phyloP scores from a whole-genome alignment of 2,797 vertebrate genomes.

The Myotis pilosus region DNA sequence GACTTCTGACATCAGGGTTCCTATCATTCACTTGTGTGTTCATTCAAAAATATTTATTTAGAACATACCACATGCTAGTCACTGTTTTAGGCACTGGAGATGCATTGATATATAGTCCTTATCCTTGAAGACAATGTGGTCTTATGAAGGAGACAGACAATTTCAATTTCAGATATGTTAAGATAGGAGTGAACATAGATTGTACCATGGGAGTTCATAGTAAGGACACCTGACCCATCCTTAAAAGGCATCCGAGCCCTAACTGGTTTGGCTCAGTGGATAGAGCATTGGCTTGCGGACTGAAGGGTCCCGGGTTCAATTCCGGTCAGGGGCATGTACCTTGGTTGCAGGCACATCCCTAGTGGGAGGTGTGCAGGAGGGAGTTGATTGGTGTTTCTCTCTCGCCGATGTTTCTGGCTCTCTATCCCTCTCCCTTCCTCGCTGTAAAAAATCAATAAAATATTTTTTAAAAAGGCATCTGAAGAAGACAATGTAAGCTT shows the following conservation, averaged over 20 bases:
- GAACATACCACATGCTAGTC: neutral
- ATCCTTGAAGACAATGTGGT: neutral
- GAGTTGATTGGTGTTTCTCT: no score
- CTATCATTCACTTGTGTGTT: neutral
- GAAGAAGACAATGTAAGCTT: neutral
- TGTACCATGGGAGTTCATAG: neutral
- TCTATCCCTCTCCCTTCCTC: no score
- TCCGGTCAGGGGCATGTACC: no score
- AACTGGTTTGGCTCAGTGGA: no score
- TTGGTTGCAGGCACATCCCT: no score
- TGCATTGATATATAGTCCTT: neutral
- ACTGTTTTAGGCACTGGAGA: neutral
- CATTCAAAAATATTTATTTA: slow-evolving; percentile 9
- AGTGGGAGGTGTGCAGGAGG: no score
- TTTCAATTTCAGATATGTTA: slow-evolving; percentile 17
- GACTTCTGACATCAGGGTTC: neutral
- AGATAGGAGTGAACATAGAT: neutral
- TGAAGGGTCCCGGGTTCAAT: no score
- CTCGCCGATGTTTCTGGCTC: no score
- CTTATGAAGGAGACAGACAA: neutral
- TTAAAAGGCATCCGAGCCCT: neutral
- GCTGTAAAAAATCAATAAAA: no score
- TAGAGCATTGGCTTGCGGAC: no score
- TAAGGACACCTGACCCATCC: neutral
- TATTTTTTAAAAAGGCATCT: neutral